Evolutionary conservation across 2,888 invertebrate genomes (phyloP).

Genomic region (Diplolepis rosae): DNA sequence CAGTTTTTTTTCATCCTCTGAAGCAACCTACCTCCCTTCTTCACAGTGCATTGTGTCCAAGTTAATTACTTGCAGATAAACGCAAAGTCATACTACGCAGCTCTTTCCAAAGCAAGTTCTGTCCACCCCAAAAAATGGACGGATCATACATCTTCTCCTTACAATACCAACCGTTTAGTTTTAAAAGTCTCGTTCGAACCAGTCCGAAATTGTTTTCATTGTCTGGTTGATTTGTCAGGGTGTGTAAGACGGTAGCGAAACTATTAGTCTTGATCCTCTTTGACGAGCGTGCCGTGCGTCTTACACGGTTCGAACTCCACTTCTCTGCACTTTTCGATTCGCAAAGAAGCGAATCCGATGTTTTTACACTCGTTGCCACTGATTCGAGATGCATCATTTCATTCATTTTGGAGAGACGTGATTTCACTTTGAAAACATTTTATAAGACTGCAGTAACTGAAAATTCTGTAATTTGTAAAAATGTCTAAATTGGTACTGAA

Average conservation of each 20-base stretch:
- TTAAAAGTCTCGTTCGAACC: slow-evolving; percentile 53
- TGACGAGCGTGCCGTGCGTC: slow-evolving; percentile 5
- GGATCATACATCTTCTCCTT: slow-evolving; percentile 40
- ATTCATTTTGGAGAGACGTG: slow-evolving; percentile 9
- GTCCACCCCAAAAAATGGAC: slow-evolving; percentile 46
- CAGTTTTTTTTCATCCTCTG: neutral
- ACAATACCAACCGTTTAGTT: slow-evolving; percentile 68
- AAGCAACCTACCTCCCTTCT: slow-evolving; percentile 9
- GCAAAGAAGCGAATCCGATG: slow-evolving; percentile 1
- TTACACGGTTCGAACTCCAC: neutral
- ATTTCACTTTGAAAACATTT: neutral
- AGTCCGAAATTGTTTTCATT: slow-evolving; percentile 71
- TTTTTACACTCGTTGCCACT: neutral
- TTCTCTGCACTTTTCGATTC: neutral
- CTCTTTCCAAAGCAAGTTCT: slow-evolving; percentile 44
- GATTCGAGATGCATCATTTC: slow-evolving; percentile 18
- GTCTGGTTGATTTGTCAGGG: slow-evolving; percentile 70
- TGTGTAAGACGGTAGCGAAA: slow-evolving; percentile 70
- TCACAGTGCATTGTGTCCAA: slow-evolving; percentile 66
- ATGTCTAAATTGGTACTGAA: too few species aligned
- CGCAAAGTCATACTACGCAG: slow-evolving; percentile 68
- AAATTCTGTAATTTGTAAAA: too few species aligned
- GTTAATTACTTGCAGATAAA: slow-evolving; percentile 72
- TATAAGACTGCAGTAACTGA: too few species aligned
- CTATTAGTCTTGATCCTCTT: slow-evolving; percentile 58